A percentile compares a stretch with the other conserved stretches of the same genome.
Evolutionary conservation across 1,140 invertebrate genomes (phyloP).

Genomic region (Phocides pigmalion): DNA sequence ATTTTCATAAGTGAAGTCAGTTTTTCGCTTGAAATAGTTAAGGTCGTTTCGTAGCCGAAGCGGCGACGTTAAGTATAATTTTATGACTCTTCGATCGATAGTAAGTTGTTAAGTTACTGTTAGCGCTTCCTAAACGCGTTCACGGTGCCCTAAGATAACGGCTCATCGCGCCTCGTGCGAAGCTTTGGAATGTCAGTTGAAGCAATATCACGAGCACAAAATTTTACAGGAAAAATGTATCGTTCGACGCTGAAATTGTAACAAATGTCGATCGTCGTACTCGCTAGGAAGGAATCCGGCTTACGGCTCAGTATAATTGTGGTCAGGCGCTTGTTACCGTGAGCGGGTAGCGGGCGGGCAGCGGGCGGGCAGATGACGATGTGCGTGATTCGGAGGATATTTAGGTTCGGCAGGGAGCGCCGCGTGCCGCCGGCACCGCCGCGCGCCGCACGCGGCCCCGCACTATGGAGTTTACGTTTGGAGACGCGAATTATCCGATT

Average conservation of each 20-base stretch:
- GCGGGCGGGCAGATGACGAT: constrained; percentile 27
- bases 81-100: constrained; percentile 59
- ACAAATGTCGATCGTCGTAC: constrained; percentile 15
- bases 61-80: constrained; percentile 46
- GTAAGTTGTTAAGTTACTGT: constrained; percentile 63
- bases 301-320: constrained; percentile 37
- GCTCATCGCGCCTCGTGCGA: constrained; percentile 15
- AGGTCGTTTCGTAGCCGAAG: constrained; percentile 13
- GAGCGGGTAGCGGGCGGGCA: constrained; percentile 17
- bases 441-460: constrained; percentile 46
- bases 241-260: background rate
- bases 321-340: constrained; percentile 19
- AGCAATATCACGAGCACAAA: background rate
- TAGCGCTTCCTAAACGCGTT: constrained; percentile 65
- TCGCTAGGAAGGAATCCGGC: constrained; percentile 35
- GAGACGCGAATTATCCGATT: constrained; percentile 71
- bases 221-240: constrained; percentile 5
- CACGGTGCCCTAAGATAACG: constrained; percentile 67
- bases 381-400: constrained; percentile 72
- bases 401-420: constrained; percentile 80
- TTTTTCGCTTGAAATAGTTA: constrained; percentile 26
- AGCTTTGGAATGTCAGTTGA: constrained; percentile 18
- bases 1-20: constrained; percentile 15
- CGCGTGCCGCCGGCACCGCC: constrained; percentile 47
- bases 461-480: constrained; percentile 66